A percentile compares a stretch with the other conserved stretches of the same genome.
These are phyloP conservation scores for Heliconius himera DNA, from an alignment of 1,140 invertebrate genomes.

Conservation along the genomic window DNA sequence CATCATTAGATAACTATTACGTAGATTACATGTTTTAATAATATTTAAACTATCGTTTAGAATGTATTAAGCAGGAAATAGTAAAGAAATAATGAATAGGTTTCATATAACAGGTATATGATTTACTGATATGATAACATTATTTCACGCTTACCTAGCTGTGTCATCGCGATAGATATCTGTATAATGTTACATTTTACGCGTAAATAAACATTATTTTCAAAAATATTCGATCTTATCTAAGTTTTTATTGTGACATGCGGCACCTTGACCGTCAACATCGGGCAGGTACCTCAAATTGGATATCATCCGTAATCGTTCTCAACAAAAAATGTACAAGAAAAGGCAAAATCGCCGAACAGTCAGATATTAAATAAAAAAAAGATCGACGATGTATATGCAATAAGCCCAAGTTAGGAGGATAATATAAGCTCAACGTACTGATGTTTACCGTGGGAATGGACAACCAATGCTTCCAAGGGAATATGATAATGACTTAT, in stretches of 20 bases:
- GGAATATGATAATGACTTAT: background rate
- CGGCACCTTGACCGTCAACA: constrained; percentile 74
- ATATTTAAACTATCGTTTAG: background rate
- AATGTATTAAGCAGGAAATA: background rate
- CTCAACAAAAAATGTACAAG: constrained; percentile 62
- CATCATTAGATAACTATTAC: background rate
- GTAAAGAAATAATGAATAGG: background rate
- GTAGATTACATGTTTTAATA: background rate
- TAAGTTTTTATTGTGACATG: constrained; percentile 69
- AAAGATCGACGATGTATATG: constrained; percentile 38
- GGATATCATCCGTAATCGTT: constrained; percentile 64
- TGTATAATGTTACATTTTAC: constrained; percentile 48
- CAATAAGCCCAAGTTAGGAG: constrained; percentile 75
- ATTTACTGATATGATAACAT: constrained; percentile 12
- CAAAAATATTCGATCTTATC: constrained; percentile 59
- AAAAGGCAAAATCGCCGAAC: constrained; percentile 48
- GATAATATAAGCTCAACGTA: constrained; percentile 47
- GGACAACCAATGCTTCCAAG: background rate
- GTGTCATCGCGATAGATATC: background rate
- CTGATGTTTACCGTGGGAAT: constrained; percentile 73
- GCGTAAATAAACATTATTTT: constrained; percentile 66
- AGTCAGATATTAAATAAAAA: background rate
- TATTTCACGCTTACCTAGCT: constrained; percentile 7
- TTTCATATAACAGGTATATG: background rate
- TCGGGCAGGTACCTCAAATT: constrained; percentile 74